Base-by-base conservation (phyloP, 1,140 invertebrate species). In the Sesamia nonagrioides region DNA sequence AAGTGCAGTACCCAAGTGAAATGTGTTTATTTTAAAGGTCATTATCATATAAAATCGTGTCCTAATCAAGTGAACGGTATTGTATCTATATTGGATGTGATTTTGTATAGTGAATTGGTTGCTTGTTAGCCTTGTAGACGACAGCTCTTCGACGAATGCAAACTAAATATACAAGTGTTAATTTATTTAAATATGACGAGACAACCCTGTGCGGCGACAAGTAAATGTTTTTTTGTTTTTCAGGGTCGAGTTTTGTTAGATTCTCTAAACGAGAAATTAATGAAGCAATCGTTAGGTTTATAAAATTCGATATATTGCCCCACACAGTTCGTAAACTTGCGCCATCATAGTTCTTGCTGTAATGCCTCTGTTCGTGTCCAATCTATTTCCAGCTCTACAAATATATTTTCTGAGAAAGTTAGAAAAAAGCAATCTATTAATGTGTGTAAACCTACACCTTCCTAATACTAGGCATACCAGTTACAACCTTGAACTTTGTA, bases 131-230 rank as follows among this genome's bases (percentile, higher is more conserved):
- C 91, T 93, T 93, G 91, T 85, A 74, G 66, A 58, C 63, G 84
- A 83, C 84, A 83, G 80, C 76, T 82, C 69, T 79, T 74, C 48
- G 82, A 77, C 73, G 80, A 71, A 71, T 78, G 81, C 83, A 78
- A 77, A 79, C 83, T 83, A 78, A 91, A 90, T 89, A 86, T 88
- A 83, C 82, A 84, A 84, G 77, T 81, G 75, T 81, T 87, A 88
- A 86, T 88, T 83, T 87, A 90, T 92, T 90, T 84, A 87, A 91
- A 91, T 91, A 82, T 85, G 85, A 85, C 78, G 83, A 82, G 82
- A 89, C 84, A 84, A 83, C 79, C 83, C 60, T 37, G 66, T 86
- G 85, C 81, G 80, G 85, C 84, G 84, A 87, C 88, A 90, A 84
- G 82, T 83, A 84, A 86, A 87, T 78, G 79, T 58, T 81, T 83